Percentiles rank a stretch among this genome's conserved stretches.
These are phyloP conservation scores for Bubo scandiacus DNA, from an alignment of 2,113 vertebrate species.

Conservation along the genomic window DNA sequence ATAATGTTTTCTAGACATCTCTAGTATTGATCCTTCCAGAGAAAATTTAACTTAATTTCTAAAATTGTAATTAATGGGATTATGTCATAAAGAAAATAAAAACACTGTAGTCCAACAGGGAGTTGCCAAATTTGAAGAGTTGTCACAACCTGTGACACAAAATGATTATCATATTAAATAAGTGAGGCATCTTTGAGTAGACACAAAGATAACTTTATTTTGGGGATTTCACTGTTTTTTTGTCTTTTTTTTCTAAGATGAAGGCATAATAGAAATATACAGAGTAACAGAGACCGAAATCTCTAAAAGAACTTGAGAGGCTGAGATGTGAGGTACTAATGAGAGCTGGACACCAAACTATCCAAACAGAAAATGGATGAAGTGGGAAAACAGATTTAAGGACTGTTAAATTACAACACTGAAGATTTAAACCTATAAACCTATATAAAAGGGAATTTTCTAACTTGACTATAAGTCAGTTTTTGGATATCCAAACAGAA, in stretches of 20 bases:
- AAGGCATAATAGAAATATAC: not conserved
- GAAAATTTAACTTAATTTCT: not conserved
- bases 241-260: not conserved
- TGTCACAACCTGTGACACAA: not conserved
- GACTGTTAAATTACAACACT: not conserved
- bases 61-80: not conserved
- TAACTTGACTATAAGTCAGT: not conserved
- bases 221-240: rapidly evolving
- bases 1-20: not conserved
- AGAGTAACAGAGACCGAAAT: not conserved
- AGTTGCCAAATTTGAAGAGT: not conserved
- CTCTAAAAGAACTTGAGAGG: not conserved
- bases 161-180: not conserved
- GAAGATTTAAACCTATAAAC: not conserved
- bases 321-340: not conserved
- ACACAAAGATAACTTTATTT: not conserved
- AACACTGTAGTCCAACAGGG: not conserved
- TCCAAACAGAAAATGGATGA: not conserved
- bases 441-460: not conserved
- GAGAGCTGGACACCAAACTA: not conserved
- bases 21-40: not conserved
- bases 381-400: not conserved
- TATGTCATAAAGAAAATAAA: not conserved
- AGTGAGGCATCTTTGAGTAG: not conserved
- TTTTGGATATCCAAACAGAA: not conserved